phyloP scores from a whole-genome alignment of 2,797 vertebrate genomes.

The Crypturellus tataupa region DNA sequence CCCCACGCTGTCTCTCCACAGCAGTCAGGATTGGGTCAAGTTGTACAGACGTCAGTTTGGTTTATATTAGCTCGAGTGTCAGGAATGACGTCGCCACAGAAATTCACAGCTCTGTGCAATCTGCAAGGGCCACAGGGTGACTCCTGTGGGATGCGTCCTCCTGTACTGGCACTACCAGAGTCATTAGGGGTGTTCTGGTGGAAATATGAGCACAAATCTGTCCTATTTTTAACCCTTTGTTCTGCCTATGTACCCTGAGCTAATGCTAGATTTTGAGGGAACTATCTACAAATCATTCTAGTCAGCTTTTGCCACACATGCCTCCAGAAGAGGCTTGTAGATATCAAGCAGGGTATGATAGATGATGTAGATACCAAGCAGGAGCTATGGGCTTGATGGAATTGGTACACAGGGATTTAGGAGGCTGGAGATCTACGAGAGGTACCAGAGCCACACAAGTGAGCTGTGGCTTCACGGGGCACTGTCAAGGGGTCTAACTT shows the following conservation, averaged over 20 bases:
- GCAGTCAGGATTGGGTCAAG: neutral
- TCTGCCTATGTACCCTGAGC: neutral
- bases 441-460: neutral
- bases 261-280: neutral
- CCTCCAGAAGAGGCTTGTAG: neutral
- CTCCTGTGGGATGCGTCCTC: neutral
- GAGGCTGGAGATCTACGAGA: neutral
- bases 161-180: neutral
- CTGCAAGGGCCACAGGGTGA: neutral
- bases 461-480: neutral
- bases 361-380: neutral
- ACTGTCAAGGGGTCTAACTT: neutral
- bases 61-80: neutral
- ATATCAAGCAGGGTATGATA: neutral
- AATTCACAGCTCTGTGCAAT: neutral
- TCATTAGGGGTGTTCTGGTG: neutral
- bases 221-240: neutral
- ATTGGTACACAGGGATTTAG: neutral
- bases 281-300: accelerated
- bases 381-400: neutral
- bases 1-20: neutral
- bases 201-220: neutral
- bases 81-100: neutral
- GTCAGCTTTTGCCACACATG: neutral
- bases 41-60: neutral